Conservation (phyloP, 2,888 invertebrate species). For the Theretra japonica region DNA sequence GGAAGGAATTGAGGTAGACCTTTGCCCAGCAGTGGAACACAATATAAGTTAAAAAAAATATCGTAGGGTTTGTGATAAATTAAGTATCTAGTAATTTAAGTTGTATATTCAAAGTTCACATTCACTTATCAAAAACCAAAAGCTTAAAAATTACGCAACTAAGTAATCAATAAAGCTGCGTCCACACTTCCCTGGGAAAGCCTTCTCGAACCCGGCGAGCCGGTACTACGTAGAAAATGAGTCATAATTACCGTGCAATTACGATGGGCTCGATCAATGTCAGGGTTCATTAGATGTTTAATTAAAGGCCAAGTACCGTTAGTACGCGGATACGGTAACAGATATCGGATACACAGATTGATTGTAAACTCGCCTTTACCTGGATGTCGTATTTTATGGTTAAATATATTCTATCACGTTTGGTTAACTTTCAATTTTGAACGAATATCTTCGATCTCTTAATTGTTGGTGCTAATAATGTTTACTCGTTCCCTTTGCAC, state of each 20-base stretch:
- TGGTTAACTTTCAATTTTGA: neutral
- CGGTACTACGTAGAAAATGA: constrained; percentile 25
- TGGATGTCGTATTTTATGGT: constrained; percentile 2
- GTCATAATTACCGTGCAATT: constrained; percentile 24
- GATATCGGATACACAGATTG: constrained; percentile 17
- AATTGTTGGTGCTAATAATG: neutral
- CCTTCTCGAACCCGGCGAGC: neutral
- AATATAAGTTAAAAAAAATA: no score
- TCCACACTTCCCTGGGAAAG: neutral
- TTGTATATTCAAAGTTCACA: no score
- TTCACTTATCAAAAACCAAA: no score
- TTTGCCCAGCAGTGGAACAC: no score
- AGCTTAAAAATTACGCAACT: neutral
- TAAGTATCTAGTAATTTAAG: no score
- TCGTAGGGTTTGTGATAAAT: no score
- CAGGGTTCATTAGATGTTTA: constrained; percentile 30
- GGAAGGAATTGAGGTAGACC: no score
- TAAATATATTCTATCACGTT: neutral
- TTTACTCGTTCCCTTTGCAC: no score
- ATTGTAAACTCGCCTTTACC: constrained; percentile 10
- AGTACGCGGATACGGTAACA: constrained; percentile 26
- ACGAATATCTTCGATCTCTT: neutral
- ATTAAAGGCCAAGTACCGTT: constrained; percentile 28
- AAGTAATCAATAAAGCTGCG: neutral
- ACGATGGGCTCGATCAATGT: constrained; percentile 25